Percentiles rank a stretch among this genome's conserved stretches.
Conservation (phyloP, 2,797 vertebrate genomes). For the Rhynchonycteris naso region DNA sequence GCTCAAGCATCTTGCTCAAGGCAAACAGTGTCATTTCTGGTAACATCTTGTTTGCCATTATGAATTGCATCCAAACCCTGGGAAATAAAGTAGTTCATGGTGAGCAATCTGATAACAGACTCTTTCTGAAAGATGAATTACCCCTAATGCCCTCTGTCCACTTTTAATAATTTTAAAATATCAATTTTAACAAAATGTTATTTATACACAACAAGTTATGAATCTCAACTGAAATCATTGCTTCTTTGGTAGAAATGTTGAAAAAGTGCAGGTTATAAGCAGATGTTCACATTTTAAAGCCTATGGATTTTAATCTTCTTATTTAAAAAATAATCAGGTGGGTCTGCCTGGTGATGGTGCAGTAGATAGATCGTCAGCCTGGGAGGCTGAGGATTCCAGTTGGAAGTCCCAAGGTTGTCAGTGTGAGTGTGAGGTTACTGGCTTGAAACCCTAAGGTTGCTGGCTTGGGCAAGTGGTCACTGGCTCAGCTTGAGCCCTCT, state of each 20-base stretch:
- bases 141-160: neutral
- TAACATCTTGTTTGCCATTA: slow-evolving; percentile 16
- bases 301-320: neutral
- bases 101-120: neutral
- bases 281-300: neutral
- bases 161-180: neutral
- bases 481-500: too few species aligned
- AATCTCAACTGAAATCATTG: neutral
- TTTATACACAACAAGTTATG: neutral
- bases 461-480: too few species aligned
- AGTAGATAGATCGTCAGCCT: too few species aligned
- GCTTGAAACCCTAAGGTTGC: too few species aligned
- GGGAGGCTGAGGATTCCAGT: too few species aligned
- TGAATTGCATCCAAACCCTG: slow-evolving; percentile 29
- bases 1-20: slow-evolving; percentile 17
- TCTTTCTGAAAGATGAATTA: slow-evolving; percentile 10
- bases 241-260: slow-evolving; percentile 15
- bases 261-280: neutral
- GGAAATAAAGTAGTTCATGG: neutral
- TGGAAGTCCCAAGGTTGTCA: too few species aligned
- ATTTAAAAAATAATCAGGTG: neutral
- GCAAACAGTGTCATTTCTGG: slow-evolving; percentile 1
- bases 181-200: neutral
- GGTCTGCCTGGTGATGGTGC: too few species aligned
- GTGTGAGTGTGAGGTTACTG: too few species aligned